Evolutionary conservation across 1,140 invertebrate species (phyloP).

Genomic region (Temnothorax longispinosus): DNA sequence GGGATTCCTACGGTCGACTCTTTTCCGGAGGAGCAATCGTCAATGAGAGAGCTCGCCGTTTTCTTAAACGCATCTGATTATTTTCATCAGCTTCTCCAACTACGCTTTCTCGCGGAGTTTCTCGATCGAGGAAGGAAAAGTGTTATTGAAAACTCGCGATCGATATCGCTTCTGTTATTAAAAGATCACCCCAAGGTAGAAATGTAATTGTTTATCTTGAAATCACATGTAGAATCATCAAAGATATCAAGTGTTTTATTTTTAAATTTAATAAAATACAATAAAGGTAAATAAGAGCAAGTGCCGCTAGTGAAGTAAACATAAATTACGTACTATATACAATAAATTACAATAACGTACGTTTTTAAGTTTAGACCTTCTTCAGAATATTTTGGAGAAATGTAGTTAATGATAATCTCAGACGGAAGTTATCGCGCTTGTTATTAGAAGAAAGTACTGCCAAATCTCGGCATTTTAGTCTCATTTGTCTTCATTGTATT

Average conservation of each 20-base stretch:
- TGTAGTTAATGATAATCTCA: no score
- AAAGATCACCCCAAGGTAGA: not conserved
- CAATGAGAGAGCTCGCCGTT: slow-evolving; percentile 70
- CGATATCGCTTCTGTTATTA: slow-evolving; percentile 13
- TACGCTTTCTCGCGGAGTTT: slow-evolving; percentile 5
- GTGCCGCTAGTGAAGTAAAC: no score
- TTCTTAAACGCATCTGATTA: slow-evolving; percentile 79
- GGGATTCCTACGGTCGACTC: slow-evolving; percentile 71
- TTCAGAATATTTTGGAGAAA: no score
- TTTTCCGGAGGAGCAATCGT: slow-evolving; percentile 58
- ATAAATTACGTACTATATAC: no score
- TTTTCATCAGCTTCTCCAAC: slow-evolving; percentile 62
- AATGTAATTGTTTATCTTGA: not conserved
- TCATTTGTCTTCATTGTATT: no score
- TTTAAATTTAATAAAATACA: not conserved
- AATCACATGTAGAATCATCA: not conserved
- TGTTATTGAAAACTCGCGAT: slow-evolving; percentile 16
- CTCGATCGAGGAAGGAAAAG: not conserved
- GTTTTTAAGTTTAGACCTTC: no score
- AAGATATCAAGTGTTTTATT: not conserved
- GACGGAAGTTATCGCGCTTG: no score
- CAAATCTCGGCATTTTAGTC: no score
- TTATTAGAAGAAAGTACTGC: no score
- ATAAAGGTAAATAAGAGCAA: no score
- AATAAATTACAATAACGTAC: no score